phyloP scores from a whole-genome alignment of 2,113 vertebrate species.

The Plestiodon gilberti region DNA sequence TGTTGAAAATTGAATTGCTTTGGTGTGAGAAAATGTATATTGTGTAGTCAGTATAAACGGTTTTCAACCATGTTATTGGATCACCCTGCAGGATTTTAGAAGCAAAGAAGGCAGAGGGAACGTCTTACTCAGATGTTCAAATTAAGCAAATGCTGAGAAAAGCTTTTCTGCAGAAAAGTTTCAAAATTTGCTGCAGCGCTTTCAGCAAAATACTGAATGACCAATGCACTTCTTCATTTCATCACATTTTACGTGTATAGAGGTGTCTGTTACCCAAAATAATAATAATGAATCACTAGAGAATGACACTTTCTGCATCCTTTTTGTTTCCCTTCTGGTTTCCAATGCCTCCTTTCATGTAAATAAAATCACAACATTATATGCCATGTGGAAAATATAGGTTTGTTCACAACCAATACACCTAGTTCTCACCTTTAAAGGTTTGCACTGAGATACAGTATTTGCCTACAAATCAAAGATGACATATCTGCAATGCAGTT shows the following conservation, averaged over 20 bases:
- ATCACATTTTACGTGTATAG: neutral
- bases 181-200: neutral
- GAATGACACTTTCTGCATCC: neutral
- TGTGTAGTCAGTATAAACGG: neutral
- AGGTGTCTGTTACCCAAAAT: neutral
- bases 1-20: conserved; percentile 14
- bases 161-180: neutral
- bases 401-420: neutral
- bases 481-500: neutral
- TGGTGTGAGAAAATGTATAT: neutral
- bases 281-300: neutral
- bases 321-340: neutral
- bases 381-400: neutral
- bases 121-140: conserved; percentile 7
- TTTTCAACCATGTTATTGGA: conserved; percentile 28
- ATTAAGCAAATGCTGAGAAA: conserved; percentile 38
- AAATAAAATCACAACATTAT: neutral
- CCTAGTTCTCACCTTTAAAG: neutral
- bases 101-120: conserved; percentile 19
- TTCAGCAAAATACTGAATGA: conserved; percentile 44
- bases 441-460: neutral
- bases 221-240: conserved; percentile 5
- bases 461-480: neutral
- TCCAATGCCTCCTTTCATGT: neutral
- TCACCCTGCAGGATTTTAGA: neutral